Conservation (phyloP, 2,797 vertebrate species). For the Balearica regulorum region DNA sequence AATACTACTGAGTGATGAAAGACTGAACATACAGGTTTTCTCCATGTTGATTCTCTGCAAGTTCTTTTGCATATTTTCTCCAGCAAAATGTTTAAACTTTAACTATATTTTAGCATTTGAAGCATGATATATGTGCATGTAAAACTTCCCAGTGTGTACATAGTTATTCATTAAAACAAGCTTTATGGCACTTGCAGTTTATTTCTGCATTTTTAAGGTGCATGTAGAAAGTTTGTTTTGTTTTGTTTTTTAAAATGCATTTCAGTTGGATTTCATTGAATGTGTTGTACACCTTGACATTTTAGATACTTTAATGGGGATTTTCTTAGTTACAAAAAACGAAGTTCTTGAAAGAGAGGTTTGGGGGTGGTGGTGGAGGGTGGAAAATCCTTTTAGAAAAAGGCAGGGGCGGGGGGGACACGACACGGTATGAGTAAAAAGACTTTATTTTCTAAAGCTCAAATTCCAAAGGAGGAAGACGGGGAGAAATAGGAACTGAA, state of each 20-base stretch:
- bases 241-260: not conserved
- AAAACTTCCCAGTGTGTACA: conserved; percentile 25
- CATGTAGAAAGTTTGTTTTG: not conserved
- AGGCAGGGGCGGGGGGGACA: not conserved
- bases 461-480: conserved; percentile 68
- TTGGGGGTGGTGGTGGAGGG: not conserved
- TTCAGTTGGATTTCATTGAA: conserved; percentile 55
- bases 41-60: not conserved
- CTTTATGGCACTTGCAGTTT: conserved; percentile 27
- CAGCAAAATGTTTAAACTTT: conserved; percentile 64
- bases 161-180: conserved; percentile 66
- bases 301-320: conserved; percentile 39
- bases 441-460: conserved; percentile 71
- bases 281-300: conserved; percentile 28
- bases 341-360: conserved; percentile 46
- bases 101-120: conserved; percentile 61
- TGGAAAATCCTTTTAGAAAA: conserved; percentile 53
- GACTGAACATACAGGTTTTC: conserved; percentile 55
- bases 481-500: conserved; percentile 64
- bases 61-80: conserved; percentile 31
- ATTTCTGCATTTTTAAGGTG: conserved; percentile 48
- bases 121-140: conserved; percentile 34
- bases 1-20: conserved; percentile 34
- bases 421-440: not conserved
- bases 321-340: conserved; percentile 59